Evolutionary conservation across 2,797 vertebrate species (phyloP).

Genomic region (Chrosomus eos): DNA sequence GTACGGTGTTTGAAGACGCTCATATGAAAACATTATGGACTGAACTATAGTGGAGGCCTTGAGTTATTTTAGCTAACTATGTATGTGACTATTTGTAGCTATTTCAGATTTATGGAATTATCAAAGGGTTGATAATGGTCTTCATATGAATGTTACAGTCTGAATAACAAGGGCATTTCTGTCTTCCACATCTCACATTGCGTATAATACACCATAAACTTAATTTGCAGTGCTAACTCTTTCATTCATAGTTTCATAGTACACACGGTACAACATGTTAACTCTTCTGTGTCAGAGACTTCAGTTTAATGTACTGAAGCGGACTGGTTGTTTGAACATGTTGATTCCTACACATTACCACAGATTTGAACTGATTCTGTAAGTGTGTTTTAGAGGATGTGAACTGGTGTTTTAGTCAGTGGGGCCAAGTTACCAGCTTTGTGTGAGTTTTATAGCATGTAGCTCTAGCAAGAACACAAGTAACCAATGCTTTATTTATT

Average conservation of each 20-base stretch:
- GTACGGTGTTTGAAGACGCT: conserved; percentile 62
- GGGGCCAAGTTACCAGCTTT: conserved; percentile 40
- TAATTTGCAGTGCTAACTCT: neutral
- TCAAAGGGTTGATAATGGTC: conserved; percentile 16
- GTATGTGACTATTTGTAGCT: neutral
- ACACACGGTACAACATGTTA: neutral
- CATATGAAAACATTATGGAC: neutral
- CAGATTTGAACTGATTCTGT: neutral
- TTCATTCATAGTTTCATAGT: neutral
- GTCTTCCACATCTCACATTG: conserved; percentile 4
- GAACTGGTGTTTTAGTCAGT: conserved; percentile 16
- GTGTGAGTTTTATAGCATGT: conserved; percentile 1
- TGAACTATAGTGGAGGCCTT: neutral
- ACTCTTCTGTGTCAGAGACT: neutral
- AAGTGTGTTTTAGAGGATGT: conserved; percentile 19
- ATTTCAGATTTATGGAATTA: conserved; percentile 17
- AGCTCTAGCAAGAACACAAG: conserved; percentile 8
- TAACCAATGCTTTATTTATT: neutral
- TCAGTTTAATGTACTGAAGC: neutral
- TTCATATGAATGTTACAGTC: conserved; percentile 44
- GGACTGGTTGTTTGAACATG: neutral
- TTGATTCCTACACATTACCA: conserved; percentile 24
- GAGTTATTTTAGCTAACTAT: neutral
- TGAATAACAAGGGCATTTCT: conserved; percentile 46
- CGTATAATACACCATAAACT: conserved; percentile 14